Evolutionary conservation across 2,888 invertebrate species (phyloP).

Genomic region (Lithophane socia): DNA sequence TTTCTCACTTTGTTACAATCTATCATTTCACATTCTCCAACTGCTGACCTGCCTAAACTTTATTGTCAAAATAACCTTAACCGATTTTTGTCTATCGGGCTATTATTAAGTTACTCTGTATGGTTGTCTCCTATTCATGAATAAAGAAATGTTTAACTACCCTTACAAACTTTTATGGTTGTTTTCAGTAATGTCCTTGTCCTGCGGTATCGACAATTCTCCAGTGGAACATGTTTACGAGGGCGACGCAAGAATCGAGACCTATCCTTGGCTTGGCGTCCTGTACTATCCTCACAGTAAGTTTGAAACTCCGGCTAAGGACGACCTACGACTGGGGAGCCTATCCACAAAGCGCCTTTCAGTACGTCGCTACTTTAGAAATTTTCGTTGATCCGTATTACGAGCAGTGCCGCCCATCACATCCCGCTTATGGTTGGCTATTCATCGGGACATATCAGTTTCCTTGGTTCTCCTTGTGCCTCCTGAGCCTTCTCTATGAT

Average conservation of each 20-base stretch:
- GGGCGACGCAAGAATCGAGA: slow-evolving; percentile 66
- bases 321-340: neutral
- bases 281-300: slow-evolving; percentile 70
- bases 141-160: no score
- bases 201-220: slow-evolving; percentile 72
- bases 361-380: no score
- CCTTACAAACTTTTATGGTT: neutral
- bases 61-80: no score
- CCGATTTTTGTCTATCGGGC: no score
- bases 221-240: slow-evolving; percentile 58
- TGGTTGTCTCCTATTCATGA: no score
- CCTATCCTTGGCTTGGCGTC: slow-evolving; percentile 75
- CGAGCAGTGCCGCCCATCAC: neutral
- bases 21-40: no score
- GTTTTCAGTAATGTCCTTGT: slow-evolving; percentile 31
- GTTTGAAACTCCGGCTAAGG: slow-evolving; percentile 19
- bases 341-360: neutral
- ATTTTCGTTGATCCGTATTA: neutral
- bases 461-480: neutral
- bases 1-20: no score
- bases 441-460: neutral
- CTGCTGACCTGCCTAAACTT: no score
- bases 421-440: no score
- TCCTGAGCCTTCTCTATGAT: neutral
- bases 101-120: no score